phyloP scores from a whole-genome alignment of 2,797 vertebrate species.

The Meriones psammophilus region DNA sequence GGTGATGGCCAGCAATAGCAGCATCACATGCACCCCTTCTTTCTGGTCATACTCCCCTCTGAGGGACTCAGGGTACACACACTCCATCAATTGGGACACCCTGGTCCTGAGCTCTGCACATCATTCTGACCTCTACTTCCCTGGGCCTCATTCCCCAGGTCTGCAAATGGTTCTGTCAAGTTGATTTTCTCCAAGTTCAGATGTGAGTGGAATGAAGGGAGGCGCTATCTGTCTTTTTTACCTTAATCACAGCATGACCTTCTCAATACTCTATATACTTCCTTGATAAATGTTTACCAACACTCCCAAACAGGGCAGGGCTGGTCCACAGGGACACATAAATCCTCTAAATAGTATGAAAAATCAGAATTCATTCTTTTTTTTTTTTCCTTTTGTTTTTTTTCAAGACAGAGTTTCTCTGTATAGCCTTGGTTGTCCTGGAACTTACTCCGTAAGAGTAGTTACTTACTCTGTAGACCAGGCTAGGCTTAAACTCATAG shows the following conservation, averaged over 20 bases:
- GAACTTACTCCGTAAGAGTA: too few species aligned
- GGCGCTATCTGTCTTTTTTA: neutral
- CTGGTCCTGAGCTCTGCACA: neutral
- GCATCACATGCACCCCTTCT: fast-evolving
- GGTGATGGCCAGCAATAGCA: fast-evolving
- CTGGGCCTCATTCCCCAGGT: neutral
- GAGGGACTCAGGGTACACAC: neutral
- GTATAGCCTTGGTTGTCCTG: too few species aligned
- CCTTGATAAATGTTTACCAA: neutral
- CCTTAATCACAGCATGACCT: neutral
- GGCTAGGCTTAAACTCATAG: too few species aligned
- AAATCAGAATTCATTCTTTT: too few species aligned
- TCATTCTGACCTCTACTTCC: neutral
- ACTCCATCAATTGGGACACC: too few species aligned
- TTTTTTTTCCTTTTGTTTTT: too few species aligned
- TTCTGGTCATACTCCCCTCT: neutral
- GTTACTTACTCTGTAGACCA: too few species aligned
- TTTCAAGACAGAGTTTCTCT: too few species aligned
- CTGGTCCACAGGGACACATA: neutral
- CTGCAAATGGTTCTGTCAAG: neutral
- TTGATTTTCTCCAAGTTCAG: neutral
- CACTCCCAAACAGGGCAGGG: neutral
- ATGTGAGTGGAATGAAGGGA: neutral
- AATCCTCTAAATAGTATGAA: neutral
- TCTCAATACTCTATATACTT: neutral